phyloP scores from a whole-genome alignment of 2,797 vertebrate genomes.

The Chanos chanos region DNA sequence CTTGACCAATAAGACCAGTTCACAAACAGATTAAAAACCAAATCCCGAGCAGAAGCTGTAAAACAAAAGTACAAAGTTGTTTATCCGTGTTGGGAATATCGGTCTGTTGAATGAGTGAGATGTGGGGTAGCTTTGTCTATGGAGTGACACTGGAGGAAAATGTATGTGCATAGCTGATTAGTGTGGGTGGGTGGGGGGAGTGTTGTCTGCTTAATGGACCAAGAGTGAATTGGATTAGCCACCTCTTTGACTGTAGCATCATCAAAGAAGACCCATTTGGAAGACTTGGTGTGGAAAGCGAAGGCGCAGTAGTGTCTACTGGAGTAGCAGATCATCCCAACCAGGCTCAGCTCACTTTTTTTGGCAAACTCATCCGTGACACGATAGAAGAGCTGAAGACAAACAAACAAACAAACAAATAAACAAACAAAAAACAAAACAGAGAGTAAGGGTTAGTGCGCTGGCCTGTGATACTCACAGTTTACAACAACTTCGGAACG shows the following conservation, averaged over 20 bases:
- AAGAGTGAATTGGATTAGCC: constrained; percentile 34
- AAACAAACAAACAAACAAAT: neutral
- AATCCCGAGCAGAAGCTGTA: too few species aligned
- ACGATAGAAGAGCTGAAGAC: constrained; percentile 86
- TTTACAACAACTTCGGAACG: too few species aligned
- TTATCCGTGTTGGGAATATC: too few species aligned
- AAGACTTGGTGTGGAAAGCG: constrained; percentile 91
- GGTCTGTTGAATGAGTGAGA: too few species aligned
- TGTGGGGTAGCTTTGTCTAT: too few species aligned
- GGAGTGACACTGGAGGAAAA: too few species aligned
- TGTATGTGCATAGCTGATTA: neutral
- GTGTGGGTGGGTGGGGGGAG: neutral
- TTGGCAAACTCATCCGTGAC: constrained; percentile 94
- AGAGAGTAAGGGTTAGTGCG: too few species aligned
- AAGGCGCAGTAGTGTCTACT: constrained; percentile 97
- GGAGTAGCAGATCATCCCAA: constrained; percentile 95
- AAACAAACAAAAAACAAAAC: neutral
- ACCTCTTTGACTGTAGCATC: constrained; percentile 99
- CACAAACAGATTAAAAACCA: too few species aligned
- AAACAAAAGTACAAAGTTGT: too few species aligned
- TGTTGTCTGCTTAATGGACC: neutral
- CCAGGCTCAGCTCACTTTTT: constrained; percentile 86
- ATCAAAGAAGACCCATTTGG: constrained; percentile 97
- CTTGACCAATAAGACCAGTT: too few species aligned
- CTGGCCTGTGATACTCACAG: too few species aligned